phyloP scores from a whole-genome alignment of 2,113 vertebrate species.

The Phaethon lepturus region DNA sequence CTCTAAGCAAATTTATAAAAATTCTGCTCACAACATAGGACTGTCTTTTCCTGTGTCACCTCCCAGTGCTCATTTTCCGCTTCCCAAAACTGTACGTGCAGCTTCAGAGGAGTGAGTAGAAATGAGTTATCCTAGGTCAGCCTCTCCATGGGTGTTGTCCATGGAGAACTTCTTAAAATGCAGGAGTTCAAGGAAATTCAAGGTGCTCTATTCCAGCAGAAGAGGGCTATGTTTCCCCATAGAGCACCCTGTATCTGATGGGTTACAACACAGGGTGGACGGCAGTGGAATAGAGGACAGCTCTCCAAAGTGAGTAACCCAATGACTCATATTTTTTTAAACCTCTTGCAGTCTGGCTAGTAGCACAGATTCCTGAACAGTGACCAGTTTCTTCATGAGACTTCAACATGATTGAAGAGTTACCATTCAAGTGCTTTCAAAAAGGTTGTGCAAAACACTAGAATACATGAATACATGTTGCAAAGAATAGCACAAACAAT shows the following conservation, averaged over 20 bases:
- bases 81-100: not conserved
- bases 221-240: not conserved
- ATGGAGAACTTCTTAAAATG: not conserved
- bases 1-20: not conserved
- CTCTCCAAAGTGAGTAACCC: not conserved
- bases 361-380: not conserved
- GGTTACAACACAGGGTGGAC: not conserved
- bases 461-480: too few species aligned
- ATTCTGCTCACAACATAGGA: not conserved
- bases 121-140: not conserved
- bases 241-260: too few species aligned
- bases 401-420: accelerated
- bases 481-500: not conserved
- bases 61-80: not conserved
- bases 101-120: not conserved
- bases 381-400: not conserved
- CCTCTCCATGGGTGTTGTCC: not conserved
- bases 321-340: not conserved
- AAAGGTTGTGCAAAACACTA: not conserved
- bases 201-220: not conserved
- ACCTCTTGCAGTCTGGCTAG: not conserved
- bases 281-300: not conserved
- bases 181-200: not conserved
- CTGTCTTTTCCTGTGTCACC: not conserved
- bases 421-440: not conserved